Conservation (phyloP, 2,888 invertebrate genomes). For the Eristalinus aeneus region DNA sequence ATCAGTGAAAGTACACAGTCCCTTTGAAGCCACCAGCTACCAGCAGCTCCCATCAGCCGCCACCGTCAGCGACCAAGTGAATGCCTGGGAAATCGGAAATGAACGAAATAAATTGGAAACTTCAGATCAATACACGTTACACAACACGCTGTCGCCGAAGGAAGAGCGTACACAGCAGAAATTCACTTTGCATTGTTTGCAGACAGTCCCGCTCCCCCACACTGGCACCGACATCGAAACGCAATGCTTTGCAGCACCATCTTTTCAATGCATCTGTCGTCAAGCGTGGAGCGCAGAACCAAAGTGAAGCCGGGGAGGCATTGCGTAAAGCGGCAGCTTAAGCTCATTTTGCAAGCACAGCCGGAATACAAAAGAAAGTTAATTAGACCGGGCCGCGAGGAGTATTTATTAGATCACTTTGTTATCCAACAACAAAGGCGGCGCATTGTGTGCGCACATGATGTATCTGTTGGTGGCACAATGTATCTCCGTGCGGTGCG, state of each 20-base stretch:
- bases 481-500: neutral
- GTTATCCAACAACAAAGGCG: slow-evolving; percentile 34
- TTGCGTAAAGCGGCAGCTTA: slow-evolving; percentile 49
- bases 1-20: neutral
- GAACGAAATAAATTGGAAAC: slow-evolving; percentile 39
- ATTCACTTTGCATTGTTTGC: slow-evolving; percentile 14
- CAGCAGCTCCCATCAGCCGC: neutral
- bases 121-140: slow-evolving; percentile 29
- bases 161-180: slow-evolving; percentile 18
- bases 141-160: slow-evolving; percentile 28
- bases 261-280: slow-evolving; percentile 49
- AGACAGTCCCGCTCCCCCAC: neutral
- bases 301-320: slow-evolving; percentile 9
- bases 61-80: neutral
- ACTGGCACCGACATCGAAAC: slow-evolving; percentile 1
- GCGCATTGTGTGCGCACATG: slow-evolving; percentile 4
- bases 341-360: slow-evolving; percentile 32
- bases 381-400: slow-evolving; percentile 37
- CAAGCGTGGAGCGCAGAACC: slow-evolving; percentile 44
- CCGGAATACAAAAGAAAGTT: slow-evolving; percentile 61
- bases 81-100: slow-evolving; percentile 40
- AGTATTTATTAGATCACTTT: slow-evolving; percentile 51
- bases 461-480: slow-evolving; percentile 8
- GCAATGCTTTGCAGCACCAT: slow-evolving; percentile 38
- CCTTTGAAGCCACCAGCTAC: neutral